Evolutionary conservation across 2,888 invertebrate genomes (phyloP).

Genomic region (Zaprionus obscuricornis): DNA sequence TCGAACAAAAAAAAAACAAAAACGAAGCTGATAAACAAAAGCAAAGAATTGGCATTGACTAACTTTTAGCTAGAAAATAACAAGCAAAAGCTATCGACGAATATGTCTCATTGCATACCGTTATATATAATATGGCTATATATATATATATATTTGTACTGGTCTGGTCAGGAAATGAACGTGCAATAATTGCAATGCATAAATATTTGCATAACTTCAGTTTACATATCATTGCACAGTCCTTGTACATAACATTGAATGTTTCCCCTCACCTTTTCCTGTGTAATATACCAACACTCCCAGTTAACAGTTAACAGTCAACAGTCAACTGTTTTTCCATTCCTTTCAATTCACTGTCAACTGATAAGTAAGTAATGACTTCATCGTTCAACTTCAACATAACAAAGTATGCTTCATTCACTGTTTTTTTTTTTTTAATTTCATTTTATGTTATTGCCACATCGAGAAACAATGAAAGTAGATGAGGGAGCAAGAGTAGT

Average conservation of each 20-base stretch:
- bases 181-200: conserved; percentile 29
- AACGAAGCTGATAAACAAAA: conserved; percentile 42
- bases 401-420: conserved; percentile 25
- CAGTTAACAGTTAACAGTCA: too few relatives aligned
- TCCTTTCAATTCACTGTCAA: conserved; percentile 23
- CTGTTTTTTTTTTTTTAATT: conserved; percentile 10
- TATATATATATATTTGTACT: conserved; percentile 1
- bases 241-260: not conserved
- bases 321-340: too few relatives aligned
- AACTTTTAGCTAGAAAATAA: conserved; percentile 40
- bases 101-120: conserved; percentile 1
- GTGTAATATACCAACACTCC: not conserved
- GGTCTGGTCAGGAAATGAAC: conserved; percentile 38
- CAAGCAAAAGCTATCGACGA: too few relatives aligned
- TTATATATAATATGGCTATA: conserved; percentile 4
- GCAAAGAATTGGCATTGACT: conserved; percentile 44
- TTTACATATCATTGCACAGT: not conserved
- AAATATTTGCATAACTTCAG: conserved; percentile 51
- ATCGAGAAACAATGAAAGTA: too few relatives aligned
- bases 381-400: conserved; percentile 55
- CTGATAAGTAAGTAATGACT: conserved; percentile 60
- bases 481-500: too few relatives aligned
- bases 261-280: not conserved
- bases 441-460: conserved; percentile 25
- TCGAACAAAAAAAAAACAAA: conserved; percentile 49